Conservation (phyloP, 1,140 invertebrate genomes). For the Apis dorsata region DNA sequence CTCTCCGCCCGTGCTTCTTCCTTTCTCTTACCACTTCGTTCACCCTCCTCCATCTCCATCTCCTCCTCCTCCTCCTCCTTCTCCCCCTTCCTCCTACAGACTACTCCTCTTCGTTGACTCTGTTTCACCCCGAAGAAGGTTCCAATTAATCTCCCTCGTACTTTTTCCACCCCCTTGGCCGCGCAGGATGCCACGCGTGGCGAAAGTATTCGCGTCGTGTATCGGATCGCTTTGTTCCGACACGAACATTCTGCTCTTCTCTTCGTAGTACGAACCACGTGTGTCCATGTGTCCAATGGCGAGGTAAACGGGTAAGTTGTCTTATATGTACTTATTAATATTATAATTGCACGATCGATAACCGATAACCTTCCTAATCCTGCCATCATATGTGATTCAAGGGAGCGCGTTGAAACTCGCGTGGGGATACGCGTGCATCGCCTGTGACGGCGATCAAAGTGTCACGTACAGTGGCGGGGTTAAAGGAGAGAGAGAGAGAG, state of each 20-base stretch:
- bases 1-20: conserved; percentile 7
- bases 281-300: neutral
- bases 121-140: conserved; percentile 40
- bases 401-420: neutral
- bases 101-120: neutral
- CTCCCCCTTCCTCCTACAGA: too few relatives aligned
- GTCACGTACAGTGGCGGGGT: neutral
- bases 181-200: conserved; percentile 20
- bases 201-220: neutral
- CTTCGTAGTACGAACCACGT: neutral
- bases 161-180: conserved; percentile 24
- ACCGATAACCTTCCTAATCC: neutral
- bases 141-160: conserved; percentile 67
- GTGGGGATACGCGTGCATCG: neutral
- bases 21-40: neutral
- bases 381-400: neutral
- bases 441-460: neutral
- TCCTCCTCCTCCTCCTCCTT: neutral
- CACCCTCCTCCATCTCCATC: neutral
- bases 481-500: neutral
- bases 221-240: conserved; percentile 14
- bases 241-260: neutral
- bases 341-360: neutral
- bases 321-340: neutral
- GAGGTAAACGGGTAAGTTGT: neutral